A percentile compares a stretch with the other conserved stretches of the same genome.
These are phyloP conservation scores for Glaucidium brasilianum DNA, from an alignment of 2,113 vertebrate genomes.

Conservation along the genomic window DNA sequence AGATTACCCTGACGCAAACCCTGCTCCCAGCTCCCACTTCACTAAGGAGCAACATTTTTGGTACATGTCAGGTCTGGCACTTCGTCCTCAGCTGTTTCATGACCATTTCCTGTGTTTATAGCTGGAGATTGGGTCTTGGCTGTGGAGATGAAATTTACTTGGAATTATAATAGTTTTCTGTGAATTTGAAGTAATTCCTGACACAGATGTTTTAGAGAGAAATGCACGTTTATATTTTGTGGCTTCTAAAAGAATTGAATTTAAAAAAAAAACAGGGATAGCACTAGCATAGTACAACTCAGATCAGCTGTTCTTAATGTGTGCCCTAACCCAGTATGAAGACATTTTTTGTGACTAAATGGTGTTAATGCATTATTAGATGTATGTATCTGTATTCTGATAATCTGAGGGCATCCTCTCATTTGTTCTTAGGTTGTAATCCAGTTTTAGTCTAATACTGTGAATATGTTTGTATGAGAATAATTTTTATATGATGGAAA, in stretches of 20 bases:
- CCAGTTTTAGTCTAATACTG: background rate
- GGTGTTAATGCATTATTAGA: background rate
- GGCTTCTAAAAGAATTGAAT: background rate
- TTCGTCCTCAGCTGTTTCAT: background rate
- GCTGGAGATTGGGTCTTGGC: background rate
- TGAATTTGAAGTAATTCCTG: background rate
- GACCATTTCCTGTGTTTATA: background rate
- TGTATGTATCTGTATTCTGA: background rate
- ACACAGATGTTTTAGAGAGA: background rate
- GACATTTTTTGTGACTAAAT: background rate
- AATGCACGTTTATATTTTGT: background rate
- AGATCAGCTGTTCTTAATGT: background rate
- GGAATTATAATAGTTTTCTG: background rate
- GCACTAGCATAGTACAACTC: background rate
- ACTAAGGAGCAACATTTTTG: background rate
- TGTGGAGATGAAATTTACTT: background rate
- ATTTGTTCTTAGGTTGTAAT: background rate
- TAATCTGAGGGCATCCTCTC: background rate
- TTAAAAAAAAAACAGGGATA: background rate
- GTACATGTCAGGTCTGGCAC: background rate
- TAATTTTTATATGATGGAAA: background rate
- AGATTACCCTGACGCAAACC: background rate
- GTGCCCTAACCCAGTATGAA: background rate
- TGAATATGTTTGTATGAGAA: background rate
- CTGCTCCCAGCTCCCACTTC: background rate